Base-by-base conservation (phyloP, 2,797 vertebrate species). In the Stomatorhinus walkeri region DNA sequence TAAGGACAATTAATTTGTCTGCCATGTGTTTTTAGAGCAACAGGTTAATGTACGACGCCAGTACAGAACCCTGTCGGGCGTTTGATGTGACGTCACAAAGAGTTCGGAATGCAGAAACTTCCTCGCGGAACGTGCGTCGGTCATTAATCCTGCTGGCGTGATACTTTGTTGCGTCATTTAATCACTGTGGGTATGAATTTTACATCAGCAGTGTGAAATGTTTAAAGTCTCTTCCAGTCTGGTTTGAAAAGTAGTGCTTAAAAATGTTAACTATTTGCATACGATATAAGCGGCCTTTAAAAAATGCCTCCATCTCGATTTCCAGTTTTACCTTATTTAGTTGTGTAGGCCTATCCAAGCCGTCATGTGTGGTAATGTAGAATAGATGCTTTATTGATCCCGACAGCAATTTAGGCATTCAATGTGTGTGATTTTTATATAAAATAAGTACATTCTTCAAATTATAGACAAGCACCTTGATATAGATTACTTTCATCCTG, bases 41-140 rank as follows among this genome's bases (percentile, higher is more conserved):
- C 95, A 94, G 92, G 94, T 94, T 92, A 59, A 22, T 85, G 43
- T 28, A 14, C 2, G 40, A 14, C 2, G 49, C 52, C 59, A 6
- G 59, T 85, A 9, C 40, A 56, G 48, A 87, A 88, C 2, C 49
- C 14, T n/a, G 22, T 88, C 32, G 6, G 59, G 9, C n/a, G 32
- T 83, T 88, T 59, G 79, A 1, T 3, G 22, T 87, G 87, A 90
- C 87, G 87, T 90, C 90, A 90, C 79, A 81, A 68, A 85, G 88
- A 61, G 89, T 88, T 32, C 54, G 87, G 12, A 51, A 88, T 87
- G 40, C 83, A n/a, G 10, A n/a, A 88, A 46, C 56, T 76, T 43
- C 49, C 32, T 56, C 24, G 48, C 87, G 32, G 32, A 16, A 87
- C 52, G 84, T 40, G 51, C 22, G 59, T 7, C 16, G 36, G 16